phyloP scores from a whole-genome alignment of 2,113 vertebrate genomes.

The Urocynchramus pylzowi region DNA sequence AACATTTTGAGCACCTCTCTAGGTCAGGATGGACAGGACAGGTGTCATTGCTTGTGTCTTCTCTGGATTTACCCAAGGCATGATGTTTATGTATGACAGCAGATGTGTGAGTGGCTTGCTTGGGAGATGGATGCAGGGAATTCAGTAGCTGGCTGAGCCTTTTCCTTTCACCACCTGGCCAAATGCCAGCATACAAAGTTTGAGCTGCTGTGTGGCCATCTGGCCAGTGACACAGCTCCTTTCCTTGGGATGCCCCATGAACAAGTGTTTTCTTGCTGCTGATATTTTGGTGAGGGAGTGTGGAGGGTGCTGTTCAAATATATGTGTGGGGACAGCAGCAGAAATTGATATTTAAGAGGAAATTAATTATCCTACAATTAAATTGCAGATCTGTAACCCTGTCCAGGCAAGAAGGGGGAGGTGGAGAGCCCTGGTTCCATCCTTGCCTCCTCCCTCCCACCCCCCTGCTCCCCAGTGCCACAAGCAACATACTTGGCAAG shows the following conservation, averaged over 20 bases:
- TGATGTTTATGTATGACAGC: neutral
- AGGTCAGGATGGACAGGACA: neutral
- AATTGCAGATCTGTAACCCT: neutral
- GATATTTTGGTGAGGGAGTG: neutral
- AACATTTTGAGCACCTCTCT: neutral
- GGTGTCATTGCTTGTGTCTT: fast-evolving
- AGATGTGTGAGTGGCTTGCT: neutral
- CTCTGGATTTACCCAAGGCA: neutral
- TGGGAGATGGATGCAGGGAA: neutral
- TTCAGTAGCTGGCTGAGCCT: neutral
- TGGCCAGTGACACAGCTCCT: neutral
- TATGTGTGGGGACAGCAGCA: neutral
- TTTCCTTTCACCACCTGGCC: neutral
- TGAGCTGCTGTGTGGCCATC: neutral
- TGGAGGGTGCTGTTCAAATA: neutral
- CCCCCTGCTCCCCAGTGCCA: neutral
- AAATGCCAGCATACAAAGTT: neutral
- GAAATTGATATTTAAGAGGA: neutral
- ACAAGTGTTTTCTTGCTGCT: neutral
- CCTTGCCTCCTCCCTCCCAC: neutral
- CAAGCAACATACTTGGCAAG: neutral
- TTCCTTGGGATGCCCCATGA: neutral
- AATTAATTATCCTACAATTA: neutral
- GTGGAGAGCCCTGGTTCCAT: neutral
- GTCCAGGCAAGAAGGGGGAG: neutral